Evolutionary conservation across 2,797 vertebrate species (phyloP), one percentile per base, ranked within the genome.

Genomic region (Parauchenoglanis ngamensis): DNA sequence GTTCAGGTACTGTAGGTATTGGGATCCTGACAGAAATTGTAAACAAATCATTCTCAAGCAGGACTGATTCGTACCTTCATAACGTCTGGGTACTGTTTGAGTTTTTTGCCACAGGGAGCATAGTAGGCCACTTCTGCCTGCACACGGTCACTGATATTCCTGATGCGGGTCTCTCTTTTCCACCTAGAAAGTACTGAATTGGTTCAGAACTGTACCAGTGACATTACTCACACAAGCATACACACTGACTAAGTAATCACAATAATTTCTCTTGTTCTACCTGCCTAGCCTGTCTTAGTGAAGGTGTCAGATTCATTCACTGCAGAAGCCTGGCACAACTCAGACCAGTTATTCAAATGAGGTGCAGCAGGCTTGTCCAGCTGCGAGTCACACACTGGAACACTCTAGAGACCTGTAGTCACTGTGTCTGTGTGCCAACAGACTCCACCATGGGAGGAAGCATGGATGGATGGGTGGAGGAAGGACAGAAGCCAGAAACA

Each of bases 31-130:
- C 28, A 35, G 31, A 61, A 44, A 28, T 7, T 31, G 23, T 19
- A 59, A 80, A 65, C 13, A 31, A 86, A 83, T 21, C 2, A 19
- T 52, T 61, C 28, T 7, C 0, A 19, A 25, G 35, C 12, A 70
- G 7, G 35, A 82, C 49, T 10, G 17, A 61, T 59, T 35, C 46
- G 84, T 95, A 98, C 98, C 97, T 99, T 99, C 91, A 97, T 96
- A 84, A 99, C 96, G 91, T 99, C 97, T 84, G 98, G 97, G 92
- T 97, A 99, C 91, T 99, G 97, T 65, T 97, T 95, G 88, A 99
- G 94, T 93, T 97, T 99, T 95, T 98, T 99, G 83, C 98, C 97
- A 94, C 98, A 99, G 0, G 98, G 98, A 89, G 98, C 95, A 92
- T 97, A 97, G 95, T 99, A 99, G 0, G 96, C 94, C 89, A 99